Base-by-base conservation (phyloP, 2,797 vertebrate genomes). In the Enteromius thamalakanensis region DNA sequence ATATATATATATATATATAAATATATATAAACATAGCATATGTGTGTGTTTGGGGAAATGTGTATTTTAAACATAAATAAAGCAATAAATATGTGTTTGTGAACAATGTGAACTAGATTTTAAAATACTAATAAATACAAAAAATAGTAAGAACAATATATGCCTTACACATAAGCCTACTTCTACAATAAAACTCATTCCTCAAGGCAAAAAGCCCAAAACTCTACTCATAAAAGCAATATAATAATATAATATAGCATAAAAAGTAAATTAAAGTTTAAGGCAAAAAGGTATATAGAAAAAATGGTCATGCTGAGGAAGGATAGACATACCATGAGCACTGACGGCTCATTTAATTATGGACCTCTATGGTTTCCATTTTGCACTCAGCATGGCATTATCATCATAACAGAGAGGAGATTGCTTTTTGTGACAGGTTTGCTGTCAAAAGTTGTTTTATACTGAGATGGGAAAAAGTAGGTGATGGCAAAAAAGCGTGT, bases 341-440 rank as follows among this genome's bases (percentile, higher is more conserved):
- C 67, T 85, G 90, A 89, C 89, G 88, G 85, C 80, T 91, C 87
- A 80, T 88, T 67, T 89, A 89, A 90, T 83, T 87, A 55, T 84
- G 83, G 84, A 86, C 83, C 87, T 79, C 79, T 29, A 47, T 85
- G 77, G 84, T 87, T 89, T 88, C 87, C 81, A 32, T 84, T 84
- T 88, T 89, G 89, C 60, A 88, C 87, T 85, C 80, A n/a, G 29
- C 65, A 72, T 88, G 76, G 72, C 23, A 87, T 87, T 74, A 86
- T 86, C 79, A 81, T 89, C 76, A 90, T 90, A 70, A 75, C 32
- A 40, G 42, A 67, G 58, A 67, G 32, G 10, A 49, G 40, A 75
- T 11, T 80, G 71, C 19, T 64, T 10, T 21, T 34, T 79, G 32
- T 32, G 65, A 19, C 47, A 58, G 51, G 49, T 19, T 81, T 81